Conservation (phyloP, 2,113 vertebrate genomes). For the Suncus etruscus region DNA sequence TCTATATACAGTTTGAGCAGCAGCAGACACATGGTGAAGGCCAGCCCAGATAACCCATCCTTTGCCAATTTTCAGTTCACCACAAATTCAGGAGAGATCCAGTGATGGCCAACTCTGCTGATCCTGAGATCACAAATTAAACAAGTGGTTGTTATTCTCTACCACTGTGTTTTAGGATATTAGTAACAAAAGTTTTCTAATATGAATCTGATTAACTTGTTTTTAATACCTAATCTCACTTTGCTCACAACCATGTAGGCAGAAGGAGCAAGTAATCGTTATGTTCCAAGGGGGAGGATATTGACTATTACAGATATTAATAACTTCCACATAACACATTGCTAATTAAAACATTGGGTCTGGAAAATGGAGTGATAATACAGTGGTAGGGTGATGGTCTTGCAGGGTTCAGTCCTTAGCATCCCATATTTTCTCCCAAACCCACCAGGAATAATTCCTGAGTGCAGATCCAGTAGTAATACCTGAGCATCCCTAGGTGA, state of each 20-base stretch:
- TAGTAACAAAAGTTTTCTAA: neutral
- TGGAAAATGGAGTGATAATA: neutral
- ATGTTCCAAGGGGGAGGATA: neutral
- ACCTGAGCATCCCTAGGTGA: too few relatives aligned
- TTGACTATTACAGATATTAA: neutral
- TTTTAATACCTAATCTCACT: constrained; percentile 2
- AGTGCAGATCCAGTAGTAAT: too few relatives aligned
- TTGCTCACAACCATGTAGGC: neutral
- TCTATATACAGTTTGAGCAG: neutral
- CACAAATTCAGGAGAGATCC: neutral
- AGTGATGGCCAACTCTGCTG: neutral
- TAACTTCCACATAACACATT: neutral
- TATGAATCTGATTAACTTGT: neutral
- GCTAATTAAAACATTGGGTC: neutral
- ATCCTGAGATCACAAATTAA: neutral
- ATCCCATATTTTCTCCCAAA: too few relatives aligned
- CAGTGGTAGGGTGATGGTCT: too few relatives aligned
- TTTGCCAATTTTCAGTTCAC: neutral
- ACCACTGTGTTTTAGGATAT: neutral
- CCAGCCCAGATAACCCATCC: neutral
- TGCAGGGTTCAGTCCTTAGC: too few relatives aligned
- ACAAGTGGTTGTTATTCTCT: neutral
- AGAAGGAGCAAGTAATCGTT: neutral
- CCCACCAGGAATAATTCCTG: too few relatives aligned
- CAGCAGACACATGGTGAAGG: neutral